phyloP scores from a whole-genome alignment of 2,888 invertebrate genomes.

The Eulithis prunata region DNA sequence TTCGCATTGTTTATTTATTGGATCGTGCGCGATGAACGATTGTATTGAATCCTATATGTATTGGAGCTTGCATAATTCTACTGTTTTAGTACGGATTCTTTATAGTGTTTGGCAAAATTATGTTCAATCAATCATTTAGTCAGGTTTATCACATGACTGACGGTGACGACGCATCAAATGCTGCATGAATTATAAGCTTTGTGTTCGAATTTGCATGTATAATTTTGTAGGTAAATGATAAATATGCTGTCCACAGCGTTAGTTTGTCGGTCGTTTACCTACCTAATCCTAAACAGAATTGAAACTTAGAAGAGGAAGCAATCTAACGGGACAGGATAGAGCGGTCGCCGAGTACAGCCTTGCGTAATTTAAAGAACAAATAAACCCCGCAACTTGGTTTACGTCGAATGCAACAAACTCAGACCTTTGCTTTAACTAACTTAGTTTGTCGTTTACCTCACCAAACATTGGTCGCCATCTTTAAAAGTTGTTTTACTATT shows the following conservation, averaged over 20 bases:
- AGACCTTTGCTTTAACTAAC: conserved; percentile 56
- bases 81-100: conserved; percentile 37
- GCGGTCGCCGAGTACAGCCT: conserved; percentile 57
- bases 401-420: conserved; percentile 66
- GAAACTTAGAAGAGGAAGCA: conserved; percentile 65
- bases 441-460: conserved; percentile 54
- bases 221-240: conserved; percentile 28
- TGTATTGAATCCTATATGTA: conserved; percentile 58
- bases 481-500: conserved; percentile 1
- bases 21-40: conserved; percentile 55
- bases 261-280: conserved; percentile 19
- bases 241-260: conserved; percentile 56
- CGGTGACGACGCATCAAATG: conserved; percentile 2
- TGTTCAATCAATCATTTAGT: conserved; percentile 18
- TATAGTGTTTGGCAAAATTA: conserved; percentile 22
- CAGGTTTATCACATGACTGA: conserved; percentile 16
- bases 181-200: conserved; percentile 15
- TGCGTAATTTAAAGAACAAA: conserved; percentile 74
- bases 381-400: conserved; percentile 58
- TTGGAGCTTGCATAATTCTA: conserved; percentile 45
- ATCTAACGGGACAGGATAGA: conserved; percentile 62
- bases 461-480: conserved; percentile 30
- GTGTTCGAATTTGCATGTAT: conserved; percentile 14
- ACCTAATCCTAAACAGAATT: conserved; percentile 61
- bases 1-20: conserved; percentile 65